Percentiles rank a stretch among this genome's conserved stretches.
Conservation (phyloP, 2,888 invertebrate species). For the Amblyjoppa proteus region DNA sequence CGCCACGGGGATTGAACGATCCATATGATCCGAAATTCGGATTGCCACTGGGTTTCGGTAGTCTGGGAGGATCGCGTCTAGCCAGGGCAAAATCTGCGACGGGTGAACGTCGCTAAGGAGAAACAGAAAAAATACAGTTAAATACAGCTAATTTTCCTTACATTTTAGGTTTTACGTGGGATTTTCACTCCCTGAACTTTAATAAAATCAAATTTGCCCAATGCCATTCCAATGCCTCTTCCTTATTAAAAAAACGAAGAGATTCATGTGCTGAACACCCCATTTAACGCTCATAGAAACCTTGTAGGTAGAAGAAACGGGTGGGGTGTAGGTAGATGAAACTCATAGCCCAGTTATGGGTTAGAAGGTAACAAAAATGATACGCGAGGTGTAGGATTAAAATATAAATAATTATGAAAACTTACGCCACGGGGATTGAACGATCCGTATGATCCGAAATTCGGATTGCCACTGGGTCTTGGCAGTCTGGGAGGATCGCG, state of each 20-base stretch:
- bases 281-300: too few relatives aligned
- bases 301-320: too few relatives aligned
- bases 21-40: conserved; percentile 32
- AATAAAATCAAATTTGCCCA: too few relatives aligned
- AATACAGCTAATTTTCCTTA: too few relatives aligned
- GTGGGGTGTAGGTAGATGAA: too few relatives aligned
- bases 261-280: too few relatives aligned
- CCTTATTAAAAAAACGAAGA: too few relatives aligned
- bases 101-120: conserved; percentile 27
- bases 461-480: conserved; percentile 8
- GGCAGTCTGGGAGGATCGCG: neutral
- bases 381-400: too few relatives aligned
- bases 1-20: neutral
- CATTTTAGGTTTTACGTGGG: too few relatives aligned
- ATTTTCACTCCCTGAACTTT: too few relatives aligned
- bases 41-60: conserved; percentile 1
- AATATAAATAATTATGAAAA: neutral
- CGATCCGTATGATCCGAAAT: conserved; percentile 40
- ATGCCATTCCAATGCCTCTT: too few relatives aligned
- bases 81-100: conserved; percentile 45
- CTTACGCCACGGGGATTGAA: conserved; percentile 41
- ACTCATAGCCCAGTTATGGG: neutral
- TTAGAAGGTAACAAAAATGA: too few relatives aligned
- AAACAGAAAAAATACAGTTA: neutral
- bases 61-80: neutral